Evolutionary conservation across 2,888 invertebrate species (phyloP).

Genomic region (Phragmatobia fuliginosa): DNA sequence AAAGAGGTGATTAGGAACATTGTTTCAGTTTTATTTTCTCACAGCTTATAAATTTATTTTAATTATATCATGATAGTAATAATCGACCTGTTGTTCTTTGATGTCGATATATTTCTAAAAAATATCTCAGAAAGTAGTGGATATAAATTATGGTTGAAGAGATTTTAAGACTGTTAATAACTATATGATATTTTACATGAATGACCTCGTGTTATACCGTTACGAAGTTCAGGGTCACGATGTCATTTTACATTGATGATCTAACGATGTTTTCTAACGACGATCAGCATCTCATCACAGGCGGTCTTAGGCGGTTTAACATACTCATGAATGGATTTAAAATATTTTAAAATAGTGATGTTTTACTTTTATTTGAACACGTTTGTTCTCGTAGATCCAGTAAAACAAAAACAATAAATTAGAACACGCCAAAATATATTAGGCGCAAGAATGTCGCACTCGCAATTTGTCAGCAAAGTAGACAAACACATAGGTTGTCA

Average conservation of each 20-base stretch:
- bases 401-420: conserved; percentile 37
- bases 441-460: conserved; percentile 35
- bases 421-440: conserved; percentile 2
- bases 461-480: conserved; percentile 24
- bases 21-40: background rate
- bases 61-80: background rate
- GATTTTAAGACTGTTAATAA: background rate
- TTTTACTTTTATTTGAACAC: background rate
- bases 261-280: background rate
- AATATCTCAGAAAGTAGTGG: background rate
- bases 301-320: background rate
- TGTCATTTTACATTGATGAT: background rate
- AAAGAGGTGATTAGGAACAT: background rate
- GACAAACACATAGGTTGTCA: conserved; percentile 2
- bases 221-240: background rate
- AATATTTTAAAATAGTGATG: background rate
- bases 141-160: too few relatives aligned
- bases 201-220: background rate
- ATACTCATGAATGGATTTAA: background rate
- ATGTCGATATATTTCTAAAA: background rate
- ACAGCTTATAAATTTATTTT: background rate
- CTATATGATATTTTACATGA: background rate
- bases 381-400: conserved; percentile 9
- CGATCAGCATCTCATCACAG: background rate
- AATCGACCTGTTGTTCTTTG: background rate